phyloP scores from a whole-genome alignment of 2,888 invertebrate species.

The Amblyteles armatorius region DNA sequence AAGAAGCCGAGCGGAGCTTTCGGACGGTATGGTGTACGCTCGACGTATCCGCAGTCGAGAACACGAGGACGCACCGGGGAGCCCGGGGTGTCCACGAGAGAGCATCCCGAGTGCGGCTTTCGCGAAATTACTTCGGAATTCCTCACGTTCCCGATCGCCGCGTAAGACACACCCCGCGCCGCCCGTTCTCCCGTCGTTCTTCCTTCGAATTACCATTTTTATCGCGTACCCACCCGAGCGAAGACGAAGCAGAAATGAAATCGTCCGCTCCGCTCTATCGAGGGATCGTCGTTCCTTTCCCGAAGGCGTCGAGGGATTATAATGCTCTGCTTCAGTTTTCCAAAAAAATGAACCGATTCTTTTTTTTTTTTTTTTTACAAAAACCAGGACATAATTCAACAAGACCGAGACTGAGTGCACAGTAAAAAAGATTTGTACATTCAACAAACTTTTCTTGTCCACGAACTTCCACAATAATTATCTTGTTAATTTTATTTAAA shows the following conservation, averaged over 20 bases:
- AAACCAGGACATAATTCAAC: background rate
- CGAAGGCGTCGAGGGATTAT: conserved; percentile 45
- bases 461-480: no score
- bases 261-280: conserved; percentile 41
- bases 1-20: background rate
- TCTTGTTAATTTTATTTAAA: no score
- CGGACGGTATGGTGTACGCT: background rate
- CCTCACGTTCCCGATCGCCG: conserved; percentile 45
- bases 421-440: no score
- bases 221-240: conserved; percentile 46
- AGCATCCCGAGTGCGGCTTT: conserved; percentile 41
- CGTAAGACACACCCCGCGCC: background rate
- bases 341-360: background rate
- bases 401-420: background rate
- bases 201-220: conserved; percentile 63
- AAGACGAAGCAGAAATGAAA: conserved; percentile 66
- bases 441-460: no score
- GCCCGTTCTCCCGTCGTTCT: conserved; percentile 1
- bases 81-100: background rate
- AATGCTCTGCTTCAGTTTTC: background rate
- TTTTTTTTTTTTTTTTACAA: background rate
- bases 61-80: background rate
- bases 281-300: conserved; percentile 41
- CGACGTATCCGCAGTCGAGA: background rate
- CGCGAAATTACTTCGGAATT: conserved; percentile 56